These are phyloP conservation scores for Camelus bactrianus DNA, from an alignment of 2,113 vertebrate species.

Conservation along the genomic window DNA sequence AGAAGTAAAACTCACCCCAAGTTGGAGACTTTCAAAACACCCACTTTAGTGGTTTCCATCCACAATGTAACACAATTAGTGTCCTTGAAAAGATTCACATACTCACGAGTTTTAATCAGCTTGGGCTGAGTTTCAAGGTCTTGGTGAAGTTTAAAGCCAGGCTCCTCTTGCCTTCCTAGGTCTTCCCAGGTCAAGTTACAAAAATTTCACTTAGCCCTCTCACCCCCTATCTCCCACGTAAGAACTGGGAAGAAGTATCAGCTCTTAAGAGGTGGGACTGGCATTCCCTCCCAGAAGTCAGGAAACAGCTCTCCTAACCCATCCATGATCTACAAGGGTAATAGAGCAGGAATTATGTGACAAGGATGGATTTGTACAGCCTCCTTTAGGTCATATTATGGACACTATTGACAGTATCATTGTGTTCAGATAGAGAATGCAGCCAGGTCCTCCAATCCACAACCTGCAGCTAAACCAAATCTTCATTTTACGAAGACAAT, in stretches of 20 bases:
- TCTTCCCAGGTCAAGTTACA: conserved; percentile 57
- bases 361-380: background rate
- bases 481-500: conserved; percentile 69
- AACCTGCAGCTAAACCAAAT: conserved; percentile 33
- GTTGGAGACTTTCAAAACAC: conserved; percentile 43
- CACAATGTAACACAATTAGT: conserved; percentile 64
- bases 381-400: background rate
- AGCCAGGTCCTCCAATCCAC: conserved; percentile 32
- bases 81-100: conserved; percentile 60
- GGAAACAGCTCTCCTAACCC: conserved; percentile 11
- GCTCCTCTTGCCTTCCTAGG: background rate
- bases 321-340: conserved; percentile 40
- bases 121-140: conserved; percentile 71
- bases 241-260: background rate
- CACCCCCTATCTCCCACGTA: background rate
- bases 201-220: conserved; percentile 26
- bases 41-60: conserved; percentile 37
- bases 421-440: conserved; percentile 22
- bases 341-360: background rate
- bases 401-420: conserved; percentile 14
- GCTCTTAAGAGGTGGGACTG: background rate
- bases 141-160: conserved; percentile 47
- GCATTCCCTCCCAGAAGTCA: background rate
- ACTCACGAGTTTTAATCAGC: conserved; percentile 71
- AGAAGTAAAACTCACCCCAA: conserved; percentile 53